Evolutionary conservation across 2,888 invertebrate species (phyloP), one percentile per base, ranked within the genome.

Genomic region (Latheticus oryzae): DNA sequence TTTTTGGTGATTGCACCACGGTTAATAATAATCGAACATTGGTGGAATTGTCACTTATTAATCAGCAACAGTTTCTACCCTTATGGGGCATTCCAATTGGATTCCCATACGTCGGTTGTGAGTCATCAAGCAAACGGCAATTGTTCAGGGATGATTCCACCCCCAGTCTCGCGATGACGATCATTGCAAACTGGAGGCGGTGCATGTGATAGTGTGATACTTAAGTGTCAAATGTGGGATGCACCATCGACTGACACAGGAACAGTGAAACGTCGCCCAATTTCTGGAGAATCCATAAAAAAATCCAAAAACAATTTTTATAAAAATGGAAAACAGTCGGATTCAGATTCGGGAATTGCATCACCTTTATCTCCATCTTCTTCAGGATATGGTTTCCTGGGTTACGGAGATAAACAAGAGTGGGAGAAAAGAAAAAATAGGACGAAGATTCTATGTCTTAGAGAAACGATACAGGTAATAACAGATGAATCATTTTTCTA

Each of bases 191-290:
- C 28, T 15, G 9, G 9, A n/a, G 26, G 42, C 12, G 7, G 11
- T 43, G 12, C 37, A 3, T 40, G 21, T 52, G 40, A 21, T 16
- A 16, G 57, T 53, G 61, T 52, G 43, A 70, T n/a, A n/a, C n/a
- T n/a, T n/a, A n/a, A n/a, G n/a, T n/a, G n/a, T n/a, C n/a, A n/a
- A n/a, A n/a, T n/a, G n/a, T 90, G 89, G 88, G 89, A 89, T 74
- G 87, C 86, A 13, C 87, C 88, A 23, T 88, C 88, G 13, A 80
- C 84, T 17, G 83, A 83, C 72, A 90, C 89, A 1, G 89, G 89
- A 7, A 90, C 89, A 1, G 88, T 89, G 2, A 89, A 88, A 73
- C 80, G 88, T 63, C 45, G 45, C 30, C 45, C 45, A 47, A 80
- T 82, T 17, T 86, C 87, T 60, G 53, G 53, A 9, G 53, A 45